Conservation (phyloP, 2,113 vertebrate genomes). For the Sprattus sprattus region DNA sequence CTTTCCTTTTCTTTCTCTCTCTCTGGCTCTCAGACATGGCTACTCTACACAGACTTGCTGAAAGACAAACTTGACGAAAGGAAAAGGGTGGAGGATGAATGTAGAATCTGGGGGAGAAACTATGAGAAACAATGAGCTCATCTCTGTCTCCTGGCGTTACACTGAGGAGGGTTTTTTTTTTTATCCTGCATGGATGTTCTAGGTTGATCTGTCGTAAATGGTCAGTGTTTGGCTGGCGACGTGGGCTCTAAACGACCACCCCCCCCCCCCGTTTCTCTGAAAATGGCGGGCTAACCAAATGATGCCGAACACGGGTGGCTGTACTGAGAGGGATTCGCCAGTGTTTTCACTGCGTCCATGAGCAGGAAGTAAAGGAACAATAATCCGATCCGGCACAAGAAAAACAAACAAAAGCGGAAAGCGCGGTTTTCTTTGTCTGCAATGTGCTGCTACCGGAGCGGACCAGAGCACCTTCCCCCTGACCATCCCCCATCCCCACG, state of each 20-base stretch:
- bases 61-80: neutral
- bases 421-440: neutral
- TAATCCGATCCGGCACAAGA: conserved; percentile 39
- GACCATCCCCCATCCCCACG: too few species aligned
- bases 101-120: neutral
- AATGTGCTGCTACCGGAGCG: neutral
- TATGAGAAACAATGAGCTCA: neutral
- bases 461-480: neutral
- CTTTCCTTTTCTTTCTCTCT: neutral
- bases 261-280: neutral
- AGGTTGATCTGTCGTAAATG: neutral
- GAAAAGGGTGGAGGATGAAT: neutral
- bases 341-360: conserved; percentile 34
- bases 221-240: neutral
- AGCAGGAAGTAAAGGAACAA: conserved; percentile 43
- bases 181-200: neutral
- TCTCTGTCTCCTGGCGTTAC: neutral
- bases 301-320: conserved; percentile 16
- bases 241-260: neutral
- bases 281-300: conserved; percentile 27
- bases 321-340: conserved; percentile 7
- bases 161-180: neutral
- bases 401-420: conserved; percentile 12
- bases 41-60: neutral
- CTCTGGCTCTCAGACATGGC: neutral